phyloP scores from a whole-genome alignment of 2,113 vertebrate genomes.

The Odobenus rosmarus region DNA sequence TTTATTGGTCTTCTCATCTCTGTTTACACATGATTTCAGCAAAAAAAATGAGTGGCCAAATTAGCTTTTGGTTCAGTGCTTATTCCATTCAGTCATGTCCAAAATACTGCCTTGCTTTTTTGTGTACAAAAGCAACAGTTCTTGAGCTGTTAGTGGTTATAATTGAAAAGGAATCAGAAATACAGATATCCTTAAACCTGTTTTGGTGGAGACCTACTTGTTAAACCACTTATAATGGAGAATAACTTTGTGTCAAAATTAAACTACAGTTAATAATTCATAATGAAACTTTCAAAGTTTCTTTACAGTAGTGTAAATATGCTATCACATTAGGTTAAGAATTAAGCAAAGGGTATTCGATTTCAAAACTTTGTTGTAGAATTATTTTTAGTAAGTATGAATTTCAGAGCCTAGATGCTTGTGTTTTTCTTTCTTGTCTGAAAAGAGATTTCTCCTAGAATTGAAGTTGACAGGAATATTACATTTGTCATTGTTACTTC shows the following conservation, averaged over 20 bases:
- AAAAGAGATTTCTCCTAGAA: neutral
- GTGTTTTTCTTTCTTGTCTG: slow-evolving; percentile 29
- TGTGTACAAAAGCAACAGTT: slow-evolving; percentile 4
- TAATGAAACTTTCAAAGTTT: slow-evolving; percentile 63
- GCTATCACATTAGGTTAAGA: slow-evolving; percentile 45
- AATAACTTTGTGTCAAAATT: slow-evolving; percentile 48
- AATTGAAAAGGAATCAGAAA: slow-evolving; percentile 36
- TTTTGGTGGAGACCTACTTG: neutral
- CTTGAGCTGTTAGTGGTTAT: slow-evolving; percentile 20
- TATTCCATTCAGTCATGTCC: neutral
- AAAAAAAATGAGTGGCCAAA: neutral
- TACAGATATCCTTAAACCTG: neutral
- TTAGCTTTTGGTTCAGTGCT: neutral
- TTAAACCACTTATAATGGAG: slow-evolving; percentile 48
- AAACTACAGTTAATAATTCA: slow-evolving; percentile 50
- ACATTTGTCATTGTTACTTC: slow-evolving; percentile 26
- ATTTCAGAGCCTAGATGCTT: slow-evolving; percentile 2
- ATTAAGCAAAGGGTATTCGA: slow-evolving; percentile 48
- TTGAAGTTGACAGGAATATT: slow-evolving; percentile 33
- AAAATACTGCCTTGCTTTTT: slow-evolving; percentile 16
- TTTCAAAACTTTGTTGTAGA: slow-evolving; percentile 58
- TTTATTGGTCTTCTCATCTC: slow-evolving; percentile 16
- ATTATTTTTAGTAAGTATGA: neutral
- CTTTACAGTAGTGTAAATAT: slow-evolving; percentile 49
- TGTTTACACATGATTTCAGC: neutral